Conservation (phyloP, 2,888 invertebrate genomes). For the Drepanosiphum platanoidis region DNA sequence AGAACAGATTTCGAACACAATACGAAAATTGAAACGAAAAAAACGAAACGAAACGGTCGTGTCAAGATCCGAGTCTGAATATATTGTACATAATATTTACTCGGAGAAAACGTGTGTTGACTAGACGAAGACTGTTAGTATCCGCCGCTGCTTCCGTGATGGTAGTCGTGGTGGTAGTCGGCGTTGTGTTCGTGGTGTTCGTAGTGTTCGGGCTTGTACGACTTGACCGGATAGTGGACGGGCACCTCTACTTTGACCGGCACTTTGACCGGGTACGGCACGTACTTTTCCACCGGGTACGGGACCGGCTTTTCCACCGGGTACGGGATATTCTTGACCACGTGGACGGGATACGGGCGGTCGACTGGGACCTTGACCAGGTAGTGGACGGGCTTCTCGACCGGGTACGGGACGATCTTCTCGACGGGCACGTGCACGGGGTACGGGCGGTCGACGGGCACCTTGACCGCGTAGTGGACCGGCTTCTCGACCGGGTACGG, state of each 20-base stretch:
- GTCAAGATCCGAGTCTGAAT: too few species aligned
- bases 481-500: conserved; percentile 65
- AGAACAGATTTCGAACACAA: neutral
- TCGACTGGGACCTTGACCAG: conserved; percentile 75
- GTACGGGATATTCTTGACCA: conserved; percentile 81
- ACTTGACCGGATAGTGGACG: conserved; percentile 64
- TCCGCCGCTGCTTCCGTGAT: neutral
- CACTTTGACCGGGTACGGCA: conserved; percentile 76
- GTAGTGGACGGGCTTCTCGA: conserved; percentile 69
- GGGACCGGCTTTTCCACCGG: conserved; percentile 79
- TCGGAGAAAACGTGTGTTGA: neutral
- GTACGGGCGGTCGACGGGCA: conserved; percentile 70
- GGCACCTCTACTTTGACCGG: conserved; percentile 67
- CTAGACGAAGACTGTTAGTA: neutral
- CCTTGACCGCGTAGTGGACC: conserved; percentile 75
- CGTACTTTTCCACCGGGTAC: conserved; percentile 78
- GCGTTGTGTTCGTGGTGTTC: conserved; percentile 67
- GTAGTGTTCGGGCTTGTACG: conserved; percentile 67
- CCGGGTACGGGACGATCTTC: conserved; percentile 75
- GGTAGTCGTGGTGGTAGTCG: conserved; percentile 65
- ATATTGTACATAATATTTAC: neutral
- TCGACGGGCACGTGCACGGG: conserved; percentile 70
- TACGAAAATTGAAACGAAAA: neutral
- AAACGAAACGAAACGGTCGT: too few species aligned
- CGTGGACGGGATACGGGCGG: conserved; percentile 71